Percentiles rank a stretch among this genome's conserved stretches.
Evolutionary conservation across 2,113 vertebrate genomes (phyloP).

Genomic region (Clarias batrachus): DNA sequence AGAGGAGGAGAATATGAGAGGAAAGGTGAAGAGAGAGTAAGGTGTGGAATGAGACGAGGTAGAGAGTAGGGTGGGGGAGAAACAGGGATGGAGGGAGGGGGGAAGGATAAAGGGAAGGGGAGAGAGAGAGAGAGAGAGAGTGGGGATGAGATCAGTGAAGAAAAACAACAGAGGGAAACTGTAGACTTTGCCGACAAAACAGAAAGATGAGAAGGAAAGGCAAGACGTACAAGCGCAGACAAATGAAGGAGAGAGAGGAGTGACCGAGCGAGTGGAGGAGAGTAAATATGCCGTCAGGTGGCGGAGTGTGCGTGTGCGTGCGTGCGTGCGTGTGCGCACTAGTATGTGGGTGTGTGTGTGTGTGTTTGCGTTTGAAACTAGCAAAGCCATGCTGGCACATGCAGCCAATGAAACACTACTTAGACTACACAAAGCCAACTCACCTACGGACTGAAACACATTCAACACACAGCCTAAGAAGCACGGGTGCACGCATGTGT

Average conservation of each 20-base stretch:
- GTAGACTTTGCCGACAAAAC: slow-evolving; percentile 31
- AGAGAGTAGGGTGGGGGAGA: slow-evolving; percentile 43
- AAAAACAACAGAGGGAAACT: slow-evolving; percentile 32
- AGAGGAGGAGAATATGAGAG: not conserved
- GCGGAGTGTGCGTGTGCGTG: not conserved
- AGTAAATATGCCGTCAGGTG: slow-evolving; percentile 20
- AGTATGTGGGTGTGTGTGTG: slow-evolving; percentile 18
- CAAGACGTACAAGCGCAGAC: slow-evolving; percentile 47
- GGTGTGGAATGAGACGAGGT: slow-evolving; percentile 17
- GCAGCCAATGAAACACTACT: slow-evolving; percentile 37
- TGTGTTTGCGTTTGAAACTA: slow-evolving; percentile 36
- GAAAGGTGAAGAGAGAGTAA: slow-evolving; percentile 28
- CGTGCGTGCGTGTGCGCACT: not conserved
- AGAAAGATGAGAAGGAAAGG: slow-evolving; percentile 50
- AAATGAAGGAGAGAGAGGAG: slow-evolving; percentile 52
- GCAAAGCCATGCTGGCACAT: slow-evolving; percentile 47
- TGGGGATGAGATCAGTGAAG: slow-evolving; percentile 39
- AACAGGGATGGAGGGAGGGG: slow-evolving; percentile 17
- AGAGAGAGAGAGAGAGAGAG: slow-evolving; percentile 33
- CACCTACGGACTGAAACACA: slow-evolving; percentile 21
- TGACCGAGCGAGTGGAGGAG: slow-evolving; percentile 30
- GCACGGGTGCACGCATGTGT: slow-evolving; percentile 22
- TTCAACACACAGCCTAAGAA: slow-evolving; percentile 26
- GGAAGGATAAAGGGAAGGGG: slow-evolving; percentile 18
- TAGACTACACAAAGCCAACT: slow-evolving; percentile 27